Evolutionary conservation across 1,140 invertebrate genomes (phyloP).

Genomic region (Watersipora subatra): DNA sequence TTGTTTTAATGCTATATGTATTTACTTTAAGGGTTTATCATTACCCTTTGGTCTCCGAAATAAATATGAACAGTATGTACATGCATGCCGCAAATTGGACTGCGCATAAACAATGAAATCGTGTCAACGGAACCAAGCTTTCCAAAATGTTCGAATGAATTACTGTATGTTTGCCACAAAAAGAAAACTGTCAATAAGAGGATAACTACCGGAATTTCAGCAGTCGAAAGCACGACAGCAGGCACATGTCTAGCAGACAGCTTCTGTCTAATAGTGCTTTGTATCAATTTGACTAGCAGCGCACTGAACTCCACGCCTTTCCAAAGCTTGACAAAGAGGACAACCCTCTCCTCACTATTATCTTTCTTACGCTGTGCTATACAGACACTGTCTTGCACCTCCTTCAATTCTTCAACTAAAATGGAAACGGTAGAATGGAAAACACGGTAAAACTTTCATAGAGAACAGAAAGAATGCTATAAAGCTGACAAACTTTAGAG

Average conservation of each 20-base stretch:
- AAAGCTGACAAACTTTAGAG: not conserved
- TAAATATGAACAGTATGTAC: too few relatives aligned
- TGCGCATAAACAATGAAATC: too few relatives aligned
- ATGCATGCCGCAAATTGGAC: too few relatives aligned
- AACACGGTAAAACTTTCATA: not conserved
- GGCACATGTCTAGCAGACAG: conserved; percentile 47
- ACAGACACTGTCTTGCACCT: conserved; percentile 47
- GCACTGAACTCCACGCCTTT: conserved; percentile 29
- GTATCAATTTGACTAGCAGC: conserved; percentile 36
- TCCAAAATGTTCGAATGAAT: too few relatives aligned
- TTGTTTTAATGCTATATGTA: too few relatives aligned
- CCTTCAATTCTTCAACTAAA: conserved; percentile 43
- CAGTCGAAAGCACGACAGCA: conserved; percentile 38
- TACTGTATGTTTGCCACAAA: too few relatives aligned
- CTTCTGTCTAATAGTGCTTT: conserved; percentile 36
- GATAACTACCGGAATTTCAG: conserved; percentile 45
- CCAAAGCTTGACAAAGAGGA: conserved; percentile 47
- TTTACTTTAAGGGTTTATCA: too few relatives aligned
- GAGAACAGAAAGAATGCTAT: not conserved
- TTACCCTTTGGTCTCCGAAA: too few relatives aligned
- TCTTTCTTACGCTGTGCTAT: conserved; percentile 41
- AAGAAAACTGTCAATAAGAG: too few relatives aligned
- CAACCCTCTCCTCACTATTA: conserved; percentile 44
- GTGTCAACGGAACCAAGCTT: too few relatives aligned
- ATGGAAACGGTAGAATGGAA: too few relatives aligned